Percentiles rank a stretch among this genome's conserved stretches.
phyloP scores from a whole-genome alignment of 2,113 vertebrate genomes.

The Phylloscopus trochilus region DNA sequence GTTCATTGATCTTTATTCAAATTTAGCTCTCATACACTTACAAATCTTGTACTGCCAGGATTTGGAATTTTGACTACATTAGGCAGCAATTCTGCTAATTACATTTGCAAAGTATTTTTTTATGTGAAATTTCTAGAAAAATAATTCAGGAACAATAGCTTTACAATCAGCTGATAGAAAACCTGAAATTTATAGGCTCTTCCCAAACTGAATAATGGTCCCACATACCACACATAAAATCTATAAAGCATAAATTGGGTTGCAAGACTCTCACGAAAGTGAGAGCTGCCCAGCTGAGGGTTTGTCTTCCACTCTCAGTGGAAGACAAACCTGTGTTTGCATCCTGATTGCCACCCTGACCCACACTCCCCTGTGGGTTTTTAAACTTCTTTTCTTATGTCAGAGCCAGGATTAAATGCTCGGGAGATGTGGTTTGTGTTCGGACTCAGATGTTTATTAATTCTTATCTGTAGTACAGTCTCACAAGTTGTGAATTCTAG shows the following conservation, averaged over 20 bases:
- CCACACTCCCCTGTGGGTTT: accelerated
- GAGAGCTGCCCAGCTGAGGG: neutral
- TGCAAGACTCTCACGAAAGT: neutral
- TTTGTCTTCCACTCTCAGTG: neutral
- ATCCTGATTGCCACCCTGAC: neutral
- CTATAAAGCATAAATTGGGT: neutral
- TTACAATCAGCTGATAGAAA: neutral
- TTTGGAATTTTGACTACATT: neutral
- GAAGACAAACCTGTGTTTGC: neutral
- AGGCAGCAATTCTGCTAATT: neutral
- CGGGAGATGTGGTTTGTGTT: too few relatives aligned
- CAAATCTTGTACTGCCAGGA: neutral
- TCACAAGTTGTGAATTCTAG: neutral
- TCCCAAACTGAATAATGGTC: neutral
- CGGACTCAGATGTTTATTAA: neutral
- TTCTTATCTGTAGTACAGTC: neutral
- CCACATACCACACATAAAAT: neutral
- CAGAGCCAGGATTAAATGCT: neutral
- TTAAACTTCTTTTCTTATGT: neutral
- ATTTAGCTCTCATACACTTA: neutral
- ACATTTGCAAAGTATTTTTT: neutral
- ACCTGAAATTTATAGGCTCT: neutral
- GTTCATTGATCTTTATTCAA: neutral
- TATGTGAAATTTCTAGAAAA: neutral
- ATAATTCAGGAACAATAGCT: neutral